These are phyloP conservation scores for Chaenocephalus aceratus DNA, from an alignment of 2,113 vertebrate species.

Conservation along the genomic window DNA sequence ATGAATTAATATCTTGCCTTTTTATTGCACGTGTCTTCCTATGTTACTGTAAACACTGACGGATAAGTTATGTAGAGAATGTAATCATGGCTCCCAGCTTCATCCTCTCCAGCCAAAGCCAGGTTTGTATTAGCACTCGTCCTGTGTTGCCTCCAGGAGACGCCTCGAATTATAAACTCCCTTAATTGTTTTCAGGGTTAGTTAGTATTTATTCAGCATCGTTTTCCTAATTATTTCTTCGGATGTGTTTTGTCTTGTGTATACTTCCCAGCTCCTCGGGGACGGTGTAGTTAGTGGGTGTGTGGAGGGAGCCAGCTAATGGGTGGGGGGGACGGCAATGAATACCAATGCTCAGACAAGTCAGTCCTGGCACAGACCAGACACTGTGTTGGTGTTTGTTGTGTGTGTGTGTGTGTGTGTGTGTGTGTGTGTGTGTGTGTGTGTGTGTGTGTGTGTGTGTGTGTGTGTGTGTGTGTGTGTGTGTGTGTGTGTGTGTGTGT, in stretches of 20 bases:
- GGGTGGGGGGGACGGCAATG: conserved; percentile 67
- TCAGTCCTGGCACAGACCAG: conserved; percentile 60
- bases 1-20: conserved; percentile 5
- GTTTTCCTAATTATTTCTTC: conserved; percentile 79
- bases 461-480: conserved; percentile 30
- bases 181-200: conserved; percentile 71
- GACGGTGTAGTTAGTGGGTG: conserved; percentile 65
- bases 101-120: conserved; percentile 21
- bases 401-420: conserved; percentile 18
- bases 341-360: conserved; percentile 79
- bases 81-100: conserved; percentile 34
- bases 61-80: conserved; percentile 25
- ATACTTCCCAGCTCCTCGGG: conserved; percentile 68
- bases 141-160: conserved; percentile 28
- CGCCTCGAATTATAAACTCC: conserved; percentile 56
- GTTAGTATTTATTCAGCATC: conserved; percentile 73
- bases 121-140: conserved; percentile 44
- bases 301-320: conserved; percentile 73
- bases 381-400: conserved; percentile 55
- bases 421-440: conserved; percentile 6
- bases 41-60: conserved; percentile 12
- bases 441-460: conserved; percentile 12
- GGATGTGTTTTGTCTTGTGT: conserved; percentile 77
- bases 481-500: conserved; percentile 29
- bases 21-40: background rate